phyloP scores from a whole-genome alignment of 2,888 invertebrate species.

The Acanthococcus lagerstroemiae region DNA sequence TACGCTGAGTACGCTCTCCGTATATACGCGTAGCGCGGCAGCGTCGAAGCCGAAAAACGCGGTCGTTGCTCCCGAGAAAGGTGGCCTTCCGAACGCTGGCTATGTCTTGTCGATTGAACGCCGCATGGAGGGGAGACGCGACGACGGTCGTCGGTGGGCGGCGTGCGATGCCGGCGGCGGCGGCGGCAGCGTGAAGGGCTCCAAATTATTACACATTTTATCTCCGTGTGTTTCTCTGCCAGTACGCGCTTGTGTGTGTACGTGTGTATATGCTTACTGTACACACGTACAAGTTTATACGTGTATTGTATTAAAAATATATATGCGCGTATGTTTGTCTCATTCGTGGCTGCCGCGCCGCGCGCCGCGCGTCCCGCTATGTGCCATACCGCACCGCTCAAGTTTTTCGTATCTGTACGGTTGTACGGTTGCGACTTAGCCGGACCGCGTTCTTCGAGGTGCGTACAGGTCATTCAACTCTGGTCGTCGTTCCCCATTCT shows the following conservation, averaged over 20 bases:
- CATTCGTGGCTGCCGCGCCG: too few species aligned
- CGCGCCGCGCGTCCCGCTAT: not conserved
- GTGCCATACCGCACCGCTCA: too few species aligned
- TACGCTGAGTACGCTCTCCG: too few species aligned
- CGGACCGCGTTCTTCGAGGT: conserved; percentile 16
- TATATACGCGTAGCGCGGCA: too few species aligned
- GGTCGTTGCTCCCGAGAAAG: conserved; percentile 19
- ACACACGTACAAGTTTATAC: too few species aligned
- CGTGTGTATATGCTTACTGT: too few species aligned
- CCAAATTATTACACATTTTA: conserved; percentile 18
- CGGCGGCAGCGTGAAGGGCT: not conserved
- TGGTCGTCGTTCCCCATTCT: conserved; percentile 2
- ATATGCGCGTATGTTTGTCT: too few species aligned
- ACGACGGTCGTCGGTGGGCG: not conserved
- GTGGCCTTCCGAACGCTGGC: conserved; percentile 10
- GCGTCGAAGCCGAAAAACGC: not conserved
- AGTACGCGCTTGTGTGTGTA: too few species aligned
- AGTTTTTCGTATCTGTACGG: too few species aligned
- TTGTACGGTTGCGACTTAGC: too few species aligned
- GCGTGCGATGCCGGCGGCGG: not conserved
- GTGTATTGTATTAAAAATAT: too few species aligned
- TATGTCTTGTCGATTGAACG: not conserved
- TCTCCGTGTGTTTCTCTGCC: not conserved
- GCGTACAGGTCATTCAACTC: conserved; percentile 16
- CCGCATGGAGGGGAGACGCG: conserved; percentile 1